Conservation (phyloP, 2,888 invertebrate species). For the Cephus pulcher region DNA sequence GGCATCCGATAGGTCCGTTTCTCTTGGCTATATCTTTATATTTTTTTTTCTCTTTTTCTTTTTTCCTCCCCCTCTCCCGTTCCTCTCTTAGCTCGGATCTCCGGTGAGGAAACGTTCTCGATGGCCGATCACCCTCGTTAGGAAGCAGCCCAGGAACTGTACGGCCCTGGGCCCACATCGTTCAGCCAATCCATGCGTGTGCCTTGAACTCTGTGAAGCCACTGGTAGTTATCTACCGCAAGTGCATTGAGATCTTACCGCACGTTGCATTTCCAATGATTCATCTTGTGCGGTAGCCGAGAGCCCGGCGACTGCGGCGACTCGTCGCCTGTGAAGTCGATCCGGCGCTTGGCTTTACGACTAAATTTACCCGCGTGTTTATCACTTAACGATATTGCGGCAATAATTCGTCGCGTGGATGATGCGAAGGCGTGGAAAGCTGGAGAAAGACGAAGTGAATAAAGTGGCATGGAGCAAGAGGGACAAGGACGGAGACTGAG, state of each 20-base stretch:
- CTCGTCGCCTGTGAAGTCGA: conserved; percentile 3
- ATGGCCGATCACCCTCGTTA: conserved; percentile 39
- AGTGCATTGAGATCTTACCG: conserved; percentile 37
- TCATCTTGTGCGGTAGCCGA: conserved; percentile 47
- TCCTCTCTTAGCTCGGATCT: not conserved
- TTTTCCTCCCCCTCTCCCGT: not conserved
- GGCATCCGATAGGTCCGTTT: not conserved
- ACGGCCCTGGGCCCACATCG: conserved; percentile 27
- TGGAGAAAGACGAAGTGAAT: not conserved
- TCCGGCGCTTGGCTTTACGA: conserved; percentile 43
- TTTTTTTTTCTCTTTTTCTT: not conserved
- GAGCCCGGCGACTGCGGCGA: not conserved
- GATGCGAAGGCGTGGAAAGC: conserved; percentile 9
- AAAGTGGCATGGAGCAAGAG: not conserved
- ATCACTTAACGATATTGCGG: conserved; percentile 39
- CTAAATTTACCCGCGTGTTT: conserved; percentile 51
- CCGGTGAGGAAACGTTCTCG: conserved; percentile 27
- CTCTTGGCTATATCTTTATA: not conserved
- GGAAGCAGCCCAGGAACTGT: conserved; percentile 33
- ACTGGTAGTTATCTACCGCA: conserved; percentile 40
- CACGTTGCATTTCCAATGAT: conserved; percentile 49
- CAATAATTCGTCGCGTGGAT: conserved; percentile 26
- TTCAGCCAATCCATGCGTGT: conserved; percentile 32
- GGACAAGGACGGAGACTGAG: not conserved
- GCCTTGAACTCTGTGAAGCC: conserved; percentile 15